These are phyloP conservation scores for Uloborus diversus DNA, from an alignment of 1,140 invertebrate species.

Conservation along the genomic window DNA sequence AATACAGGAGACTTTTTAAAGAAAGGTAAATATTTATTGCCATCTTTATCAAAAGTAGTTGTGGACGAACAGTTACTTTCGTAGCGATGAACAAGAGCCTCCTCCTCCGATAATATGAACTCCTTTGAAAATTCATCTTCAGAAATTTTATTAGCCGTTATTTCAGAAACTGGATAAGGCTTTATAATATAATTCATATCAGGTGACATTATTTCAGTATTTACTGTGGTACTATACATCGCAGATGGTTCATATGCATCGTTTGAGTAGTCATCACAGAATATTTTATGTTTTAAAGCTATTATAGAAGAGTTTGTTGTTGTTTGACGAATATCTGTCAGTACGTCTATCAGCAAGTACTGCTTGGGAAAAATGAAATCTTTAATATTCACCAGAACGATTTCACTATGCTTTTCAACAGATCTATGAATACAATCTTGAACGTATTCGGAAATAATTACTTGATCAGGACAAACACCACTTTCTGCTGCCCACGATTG, in stretches of 20 bases:
- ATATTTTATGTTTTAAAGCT: neutral
- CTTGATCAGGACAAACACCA: neutral
- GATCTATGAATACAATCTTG: slow-evolving; percentile 1
- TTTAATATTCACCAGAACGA: neutral
- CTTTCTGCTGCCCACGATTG: neutral
- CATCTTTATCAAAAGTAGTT: neutral
- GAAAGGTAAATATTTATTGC: neutral
- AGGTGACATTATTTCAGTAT: neutral
- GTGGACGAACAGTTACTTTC: neutral
- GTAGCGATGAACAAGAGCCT: neutral
- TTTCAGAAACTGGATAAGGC: neutral
- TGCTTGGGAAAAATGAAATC: neutral
- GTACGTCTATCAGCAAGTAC: neutral
- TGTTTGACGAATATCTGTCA: neutral
- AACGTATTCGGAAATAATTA: neutral
- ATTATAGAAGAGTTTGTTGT: neutral
- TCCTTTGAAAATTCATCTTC: neutral
- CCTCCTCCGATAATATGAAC: neutral
- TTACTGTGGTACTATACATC: neutral
- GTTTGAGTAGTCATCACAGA: neutral
- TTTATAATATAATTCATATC: neutral
- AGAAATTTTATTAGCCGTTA: neutral
- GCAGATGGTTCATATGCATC: neutral
- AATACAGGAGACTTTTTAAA: neutral
- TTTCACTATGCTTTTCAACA: neutral